A percentile compares a stretch with the other conserved stretches of the same genome.
phyloP scores from a whole-genome alignment of 2,797 vertebrate genomes.

The Rhabdophis nuchalis region DNA sequence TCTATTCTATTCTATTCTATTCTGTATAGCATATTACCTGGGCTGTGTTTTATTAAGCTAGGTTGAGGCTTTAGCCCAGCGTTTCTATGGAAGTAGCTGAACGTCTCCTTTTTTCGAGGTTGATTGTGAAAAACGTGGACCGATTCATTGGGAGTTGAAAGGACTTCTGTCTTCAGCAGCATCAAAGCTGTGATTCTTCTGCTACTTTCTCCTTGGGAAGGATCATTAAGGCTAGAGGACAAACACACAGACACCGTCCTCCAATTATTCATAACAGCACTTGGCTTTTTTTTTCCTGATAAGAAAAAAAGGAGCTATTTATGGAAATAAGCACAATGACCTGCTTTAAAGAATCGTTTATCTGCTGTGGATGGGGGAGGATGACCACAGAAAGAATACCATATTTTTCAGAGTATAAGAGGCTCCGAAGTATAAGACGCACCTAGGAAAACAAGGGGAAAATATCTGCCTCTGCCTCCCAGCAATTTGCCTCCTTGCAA shows the following conservation, averaged over 20 bases:
- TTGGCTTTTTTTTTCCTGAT: constrained; percentile 39
- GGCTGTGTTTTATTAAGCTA: not conserved
- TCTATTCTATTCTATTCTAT: no score
- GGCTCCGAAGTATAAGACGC: no score
- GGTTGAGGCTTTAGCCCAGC: not conserved
- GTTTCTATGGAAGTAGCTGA: not conserved
- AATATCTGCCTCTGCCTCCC: no score
- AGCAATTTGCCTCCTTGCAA: no score
- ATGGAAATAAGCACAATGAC: constrained; percentile 62
- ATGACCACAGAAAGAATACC: constrained; percentile 41
- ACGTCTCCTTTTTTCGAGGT: no score
- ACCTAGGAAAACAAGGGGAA: no score
- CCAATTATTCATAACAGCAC: constrained; percentile 43
- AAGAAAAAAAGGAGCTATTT: constrained; percentile 60
- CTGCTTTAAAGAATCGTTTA: constrained; percentile 55
- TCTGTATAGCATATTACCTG: not conserved
- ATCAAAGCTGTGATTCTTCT: constrained; percentile 33
- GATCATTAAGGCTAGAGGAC: constrained; percentile 47
- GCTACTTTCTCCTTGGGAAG: constrained; percentile 54
- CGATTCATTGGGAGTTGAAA: not conserved
- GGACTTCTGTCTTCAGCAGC: not conserved
- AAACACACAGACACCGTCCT: constrained; percentile 22
- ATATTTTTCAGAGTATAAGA: no score
- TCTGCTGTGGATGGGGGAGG: constrained; percentile 51
- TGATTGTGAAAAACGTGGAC: constrained; percentile 25